Percentiles rank a stretch among this genome's conserved stretches.
Conservation (phyloP, 1,140 invertebrate genomes). For the Pseudomyrmex gracilis region DNA sequence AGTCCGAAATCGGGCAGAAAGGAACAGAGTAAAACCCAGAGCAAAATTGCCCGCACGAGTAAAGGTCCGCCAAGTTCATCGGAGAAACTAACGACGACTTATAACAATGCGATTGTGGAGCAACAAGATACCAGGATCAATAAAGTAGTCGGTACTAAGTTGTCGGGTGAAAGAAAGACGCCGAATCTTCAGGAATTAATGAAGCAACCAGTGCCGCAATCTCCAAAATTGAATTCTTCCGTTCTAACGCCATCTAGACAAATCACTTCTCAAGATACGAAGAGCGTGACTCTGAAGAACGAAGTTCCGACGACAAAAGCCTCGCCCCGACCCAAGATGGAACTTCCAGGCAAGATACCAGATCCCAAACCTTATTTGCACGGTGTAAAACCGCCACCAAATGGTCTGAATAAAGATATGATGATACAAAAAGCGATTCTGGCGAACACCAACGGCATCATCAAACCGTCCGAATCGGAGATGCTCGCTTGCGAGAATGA, state of each 20-base stretch:
- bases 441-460: constrained; percentile 75
- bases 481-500: constrained; percentile 43
- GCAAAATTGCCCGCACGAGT: constrained; percentile 78
- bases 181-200: constrained; percentile 76
- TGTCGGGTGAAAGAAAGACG: constrained; percentile 72
- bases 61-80: constrained; percentile 48
- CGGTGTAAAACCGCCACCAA: constrained; percentile 72
- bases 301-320: constrained; percentile 65
- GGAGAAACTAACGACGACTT: constrained; percentile 71
- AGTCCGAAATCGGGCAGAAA: constrained; percentile 81
- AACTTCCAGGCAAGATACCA: constrained; percentile 78
- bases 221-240: constrained; percentile 63
- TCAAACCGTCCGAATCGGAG: constrained; percentile 69
- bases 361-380: constrained; percentile 77
- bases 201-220: constrained; percentile 70
- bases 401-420: constrained; percentile 77
- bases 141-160: constrained; percentile 65
- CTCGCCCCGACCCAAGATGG: constrained; percentile 78
- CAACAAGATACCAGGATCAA: constrained; percentile 73
- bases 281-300: constrained; percentile 62
- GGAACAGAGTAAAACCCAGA: constrained; percentile 80
- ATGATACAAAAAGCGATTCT: constrained; percentile 75
- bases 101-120: constrained; percentile 72
- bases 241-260: constrained; percentile 65
- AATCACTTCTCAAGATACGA: constrained; percentile 68